Base-by-base conservation (phyloP, 2,888 invertebrate species). In the Lasioglossum villosulum region DNA sequence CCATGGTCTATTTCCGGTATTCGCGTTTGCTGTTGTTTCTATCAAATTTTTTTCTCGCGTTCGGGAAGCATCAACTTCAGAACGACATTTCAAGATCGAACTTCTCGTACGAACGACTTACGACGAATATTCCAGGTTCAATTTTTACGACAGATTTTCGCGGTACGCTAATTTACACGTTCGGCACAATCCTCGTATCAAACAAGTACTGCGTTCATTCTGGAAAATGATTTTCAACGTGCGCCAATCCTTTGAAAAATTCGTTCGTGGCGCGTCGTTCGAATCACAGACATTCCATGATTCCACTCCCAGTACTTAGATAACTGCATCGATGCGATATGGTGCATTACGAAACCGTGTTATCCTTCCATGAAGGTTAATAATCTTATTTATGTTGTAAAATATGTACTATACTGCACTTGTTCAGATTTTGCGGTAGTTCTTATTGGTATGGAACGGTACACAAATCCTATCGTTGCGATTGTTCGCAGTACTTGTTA, bases 321-420 rank as follows among this genome's bases (percentile, higher is more conserved):
- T 73, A 71, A 71, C 30, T 75, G 52, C 59, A n/a, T 56, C 59
- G 59, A 6, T 30, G n/a, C 70, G 39, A 34, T n/a, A 39, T 59
- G 42, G 73, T 68, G 68, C 68, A 68, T 37, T 37, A 68, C 12
- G 68, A 12, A 68, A 68, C 34, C 30, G 27, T 68, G 59, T 80
- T 56, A 68, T 76, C 83, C 83, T 82, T 82, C 80, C 81, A 81
- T 73, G 78, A 80, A 88, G 80, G 75, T 78, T 76, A 75, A 39
- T n/a, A n/a, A 75, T 74, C 76, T 74, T 74, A 85, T 80, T 78
- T 74, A 75, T 39, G 14, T 78, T 78, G 71, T 81, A 86, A 77
- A 80, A 74, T 78, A 76, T 73, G 77, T 66, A 79, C 76, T 75
- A 74, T 59, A 66, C 42, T 73, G 82, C 83, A 82, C 80, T 45